Percentiles rank a stretch among this genome's conserved stretches.
phyloP scores from a whole-genome alignment of 2,113 vertebrate genomes.

The Carollia perspicillata region DNA sequence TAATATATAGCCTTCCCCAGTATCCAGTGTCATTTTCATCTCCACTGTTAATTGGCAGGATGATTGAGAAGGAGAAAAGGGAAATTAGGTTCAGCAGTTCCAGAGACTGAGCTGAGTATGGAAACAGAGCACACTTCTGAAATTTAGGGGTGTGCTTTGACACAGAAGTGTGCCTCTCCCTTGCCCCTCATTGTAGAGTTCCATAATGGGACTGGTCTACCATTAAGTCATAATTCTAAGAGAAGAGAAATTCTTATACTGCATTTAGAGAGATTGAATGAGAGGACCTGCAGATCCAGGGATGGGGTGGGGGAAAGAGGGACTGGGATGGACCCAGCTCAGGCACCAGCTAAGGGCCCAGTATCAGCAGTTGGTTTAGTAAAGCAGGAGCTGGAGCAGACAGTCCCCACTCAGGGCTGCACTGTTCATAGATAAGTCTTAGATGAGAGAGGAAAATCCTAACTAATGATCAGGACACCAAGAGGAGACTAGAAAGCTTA shows the following conservation, averaged over 20 bases:
- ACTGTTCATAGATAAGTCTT: background rate
- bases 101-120: background rate
- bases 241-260: background rate
- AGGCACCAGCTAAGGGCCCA: background rate
- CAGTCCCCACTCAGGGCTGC: background rate
- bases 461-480: background rate
- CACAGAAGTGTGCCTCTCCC: no score
- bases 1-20: background rate
- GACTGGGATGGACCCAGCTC: background rate
- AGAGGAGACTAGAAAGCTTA: background rate
- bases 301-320: background rate
- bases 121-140: background rate
- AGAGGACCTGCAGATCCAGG: background rate
- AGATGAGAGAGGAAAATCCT: background rate
- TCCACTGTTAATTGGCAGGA: background rate
- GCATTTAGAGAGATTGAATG: background rate
- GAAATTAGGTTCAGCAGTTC: background rate
- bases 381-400: background rate
- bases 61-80: background rate
- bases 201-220: background rate
- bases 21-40: background rate
- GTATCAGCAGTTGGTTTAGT: background rate
- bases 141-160: background rate
- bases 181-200: background rate
- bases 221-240: background rate